phyloP scores from a whole-genome alignment of 2,797 vertebrate species.

The Gallirallus australis region DNA sequence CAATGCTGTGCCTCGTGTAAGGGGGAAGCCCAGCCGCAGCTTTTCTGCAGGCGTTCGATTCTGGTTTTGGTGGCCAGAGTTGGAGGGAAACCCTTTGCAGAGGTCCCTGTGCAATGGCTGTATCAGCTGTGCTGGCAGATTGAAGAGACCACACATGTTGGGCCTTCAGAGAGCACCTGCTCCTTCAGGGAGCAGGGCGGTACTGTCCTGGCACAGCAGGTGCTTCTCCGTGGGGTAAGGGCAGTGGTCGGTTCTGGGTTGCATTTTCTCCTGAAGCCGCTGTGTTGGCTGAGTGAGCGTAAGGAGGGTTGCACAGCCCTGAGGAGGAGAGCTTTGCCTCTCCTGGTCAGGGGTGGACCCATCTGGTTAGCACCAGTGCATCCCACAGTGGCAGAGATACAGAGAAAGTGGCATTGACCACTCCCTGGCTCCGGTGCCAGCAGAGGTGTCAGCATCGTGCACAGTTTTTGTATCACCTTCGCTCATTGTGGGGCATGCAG shows the following conservation, averaged over 20 bases:
- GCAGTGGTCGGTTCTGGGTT: background rate
- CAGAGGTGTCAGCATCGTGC: background rate
- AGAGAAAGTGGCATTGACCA: accelerated
- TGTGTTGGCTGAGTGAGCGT: accelerated
- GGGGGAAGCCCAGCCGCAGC: background rate
- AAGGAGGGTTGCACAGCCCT: background rate
- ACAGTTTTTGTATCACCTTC: background rate
- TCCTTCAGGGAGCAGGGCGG: accelerated
- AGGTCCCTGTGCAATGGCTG: background rate
- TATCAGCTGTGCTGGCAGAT: background rate
- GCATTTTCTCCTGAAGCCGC: background rate
- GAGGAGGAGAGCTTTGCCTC: background rate
- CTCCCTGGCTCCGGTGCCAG: background rate
- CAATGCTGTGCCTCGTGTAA: background rate
- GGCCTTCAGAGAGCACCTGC: background rate
- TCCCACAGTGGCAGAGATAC: accelerated
- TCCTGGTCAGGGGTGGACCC: accelerated
- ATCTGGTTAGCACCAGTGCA: background rate
- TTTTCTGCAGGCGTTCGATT: background rate
- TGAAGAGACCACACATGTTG: background rate
- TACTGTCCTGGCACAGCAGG: background rate
- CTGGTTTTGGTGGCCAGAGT: background rate
- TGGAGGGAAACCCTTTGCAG: background rate
- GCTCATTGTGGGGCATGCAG: background rate
- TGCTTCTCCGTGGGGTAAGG: background rate